Percentiles rank a stretch among this genome's conserved stretches.
phyloP scores from a whole-genome alignment of 30 jellyfish, hydroid and myxozoan species.

The Hydractinia symbiolongicarpus region DNA sequence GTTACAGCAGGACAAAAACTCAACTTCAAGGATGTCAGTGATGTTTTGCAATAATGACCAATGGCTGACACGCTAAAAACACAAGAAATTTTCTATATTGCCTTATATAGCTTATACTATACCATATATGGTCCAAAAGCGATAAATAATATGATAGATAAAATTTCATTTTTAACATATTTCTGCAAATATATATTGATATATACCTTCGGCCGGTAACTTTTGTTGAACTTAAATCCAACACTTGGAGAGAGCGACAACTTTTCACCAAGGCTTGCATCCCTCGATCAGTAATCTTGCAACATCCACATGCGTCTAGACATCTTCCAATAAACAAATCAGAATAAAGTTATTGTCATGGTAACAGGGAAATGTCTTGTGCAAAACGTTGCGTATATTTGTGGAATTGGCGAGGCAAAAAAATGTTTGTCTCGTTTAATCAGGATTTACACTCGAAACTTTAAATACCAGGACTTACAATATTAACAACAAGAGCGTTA shows the following conservation, averaged over 20 bases:
- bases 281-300: slow-evolving; percentile 70
- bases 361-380: too few species aligned
- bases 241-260: slow-evolving; percentile 49
- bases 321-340: slow-evolving; percentile 25
- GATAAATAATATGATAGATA: too few species aligned
- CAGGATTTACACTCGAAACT: too few species aligned
- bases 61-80: slow-evolving; percentile 60
- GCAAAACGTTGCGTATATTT: too few species aligned
- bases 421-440: too few species aligned
- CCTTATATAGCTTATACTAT: neutral
- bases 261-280: slow-evolving; percentile 60
- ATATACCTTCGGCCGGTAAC: slow-evolving; percentile 73
- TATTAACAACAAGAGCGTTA: too few species aligned
- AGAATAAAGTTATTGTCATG: too few species aligned
- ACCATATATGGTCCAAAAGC: neutral
- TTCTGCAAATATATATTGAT: neutral
- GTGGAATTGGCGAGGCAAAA: too few species aligned
- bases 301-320: slow-evolving; percentile 90
- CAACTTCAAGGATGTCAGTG: slow-evolving; percentile 59
- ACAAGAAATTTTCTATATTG: neutral
- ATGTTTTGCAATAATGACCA: slow-evolving; percentile 54
- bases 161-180: neutral
- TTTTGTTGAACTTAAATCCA: slow-evolving; percentile 85
- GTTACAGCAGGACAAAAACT: slow-evolving; percentile 71
- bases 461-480: too few species aligned